phyloP scores from a whole-genome alignment of 2,888 invertebrate species.

The Amphipyra tragopoginis region DNA sequence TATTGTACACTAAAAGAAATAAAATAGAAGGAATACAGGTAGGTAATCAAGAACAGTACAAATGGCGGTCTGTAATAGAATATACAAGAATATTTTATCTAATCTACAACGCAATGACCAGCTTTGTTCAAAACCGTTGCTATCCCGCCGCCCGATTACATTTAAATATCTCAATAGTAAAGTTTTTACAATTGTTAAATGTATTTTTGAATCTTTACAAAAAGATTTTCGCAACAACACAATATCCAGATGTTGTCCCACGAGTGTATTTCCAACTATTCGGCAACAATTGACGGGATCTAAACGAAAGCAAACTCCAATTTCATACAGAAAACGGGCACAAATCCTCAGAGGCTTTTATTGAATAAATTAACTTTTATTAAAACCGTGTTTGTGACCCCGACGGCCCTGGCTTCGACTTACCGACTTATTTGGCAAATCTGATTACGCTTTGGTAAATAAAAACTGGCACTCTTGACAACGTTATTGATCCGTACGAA shows the following conservation, averaged over 20 bases:
- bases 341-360: conserved; percentile 78
- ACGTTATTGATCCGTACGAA: conserved; percentile 43
- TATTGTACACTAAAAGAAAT: no score
- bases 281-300: conserved; percentile 59
- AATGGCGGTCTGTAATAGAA: no score
- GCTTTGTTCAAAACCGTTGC: conserved; percentile 5
- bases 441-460: conserved; percentile 73
- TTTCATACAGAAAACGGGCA: conserved; percentile 62
- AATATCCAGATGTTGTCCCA: conserved; percentile 12
- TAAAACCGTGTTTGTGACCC: conserved; percentile 82
- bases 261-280: conserved; percentile 52
- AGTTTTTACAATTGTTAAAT: no score
- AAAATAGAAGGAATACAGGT: no score
- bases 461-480: conserved; percentile 62
- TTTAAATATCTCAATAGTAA: no score
- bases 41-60: no score
- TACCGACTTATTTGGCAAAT: conserved; percentile 75
- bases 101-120: not conserved
- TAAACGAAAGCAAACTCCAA: conserved; percentile 68
- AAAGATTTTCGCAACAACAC: not conserved
- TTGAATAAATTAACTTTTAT: conserved; percentile 88
- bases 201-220: no score
- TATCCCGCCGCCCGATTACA: no score
- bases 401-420: conserved; percentile 65
- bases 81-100: no score